phyloP scores from a whole-genome alignment of 2,888 invertebrate species.

The Eurytoma adleriae region DNA sequence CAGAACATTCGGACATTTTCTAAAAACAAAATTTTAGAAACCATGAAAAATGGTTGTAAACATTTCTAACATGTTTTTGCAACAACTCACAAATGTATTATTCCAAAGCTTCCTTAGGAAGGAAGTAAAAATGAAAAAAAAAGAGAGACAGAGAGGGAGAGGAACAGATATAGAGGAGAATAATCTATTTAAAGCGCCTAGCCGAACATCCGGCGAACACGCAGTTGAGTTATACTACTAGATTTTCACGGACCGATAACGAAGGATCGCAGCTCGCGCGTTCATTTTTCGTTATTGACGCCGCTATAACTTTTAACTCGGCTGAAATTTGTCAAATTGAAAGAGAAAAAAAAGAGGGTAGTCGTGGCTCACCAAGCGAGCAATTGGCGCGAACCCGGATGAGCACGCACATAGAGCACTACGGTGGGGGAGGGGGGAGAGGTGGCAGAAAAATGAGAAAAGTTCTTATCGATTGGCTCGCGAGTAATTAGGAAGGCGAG shows the following conservation, averaged over 20 bases:
- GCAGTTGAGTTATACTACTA: slow-evolving; percentile 30
- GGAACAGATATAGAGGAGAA: background rate
- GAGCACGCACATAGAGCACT: background rate
- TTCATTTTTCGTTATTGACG: slow-evolving; percentile 40
- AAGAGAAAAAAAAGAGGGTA: background rate
- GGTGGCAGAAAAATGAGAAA: slow-evolving; percentile 45
- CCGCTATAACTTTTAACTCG: background rate
- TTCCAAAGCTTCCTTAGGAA: background rate
- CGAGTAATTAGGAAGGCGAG: slow-evolving; percentile 48
- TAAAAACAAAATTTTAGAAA: too few relatives aligned
- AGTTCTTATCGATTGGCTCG: slow-evolving; percentile 54
- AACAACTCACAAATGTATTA: background rate
- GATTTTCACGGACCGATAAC: slow-evolving; percentile 33
- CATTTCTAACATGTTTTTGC: too few relatives aligned
- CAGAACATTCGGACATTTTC: too few relatives aligned
- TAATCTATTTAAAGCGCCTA: slow-evolving; percentile 23
- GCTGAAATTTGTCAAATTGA: slow-evolving; percentile 36
- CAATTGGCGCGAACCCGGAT: too few relatives aligned
- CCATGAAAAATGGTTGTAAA: too few relatives aligned
- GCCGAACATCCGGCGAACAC: slow-evolving; percentile 8
- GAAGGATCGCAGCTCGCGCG: slow-evolving; percentile 6
- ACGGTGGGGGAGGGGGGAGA: background rate
- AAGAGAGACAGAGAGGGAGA: background rate
- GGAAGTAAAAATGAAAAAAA: background rate
- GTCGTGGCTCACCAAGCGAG: background rate